Base-by-base conservation (phyloP, 2,888 invertebrate genomes). In the Oligia strigilis region DNA sequence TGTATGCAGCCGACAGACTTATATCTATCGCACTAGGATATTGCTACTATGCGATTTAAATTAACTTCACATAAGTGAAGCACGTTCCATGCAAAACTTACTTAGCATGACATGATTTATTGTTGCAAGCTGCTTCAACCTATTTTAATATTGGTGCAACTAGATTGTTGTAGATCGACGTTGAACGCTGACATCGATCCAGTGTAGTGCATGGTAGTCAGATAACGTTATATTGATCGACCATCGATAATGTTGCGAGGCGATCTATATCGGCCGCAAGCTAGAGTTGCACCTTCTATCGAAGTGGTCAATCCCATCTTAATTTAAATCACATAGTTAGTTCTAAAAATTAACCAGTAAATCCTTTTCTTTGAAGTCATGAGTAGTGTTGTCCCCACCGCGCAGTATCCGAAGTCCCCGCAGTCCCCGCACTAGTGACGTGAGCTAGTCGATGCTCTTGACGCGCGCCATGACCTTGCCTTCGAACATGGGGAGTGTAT, bases 391-490 rank as follows among this genome's bases (percentile, higher is more conserved):
- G 70, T 19, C n/a, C 23, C 60, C 19, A 49, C n/a, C 72, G 78
- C 69, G 36, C 14, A 55, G 46, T 72, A 64, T 46, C 43, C 13
- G 40, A 9, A 49, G 40, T 36, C 23, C 19, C 23, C 17, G 55
- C 17, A 49, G 52, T 23, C 17, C 73, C 36, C 75, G 58, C 55
- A 14, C 46, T 62, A 66, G 80, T 64, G 74, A 13, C 0, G 81
- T 9, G 62, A 49, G 0, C 92, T 92, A 96, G 91, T 97, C 97
- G 88, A 96, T 91, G 91, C 93, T 95, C 97, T 99, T 99, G 91
- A 99, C 98, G 92, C 98, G 98, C 92, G 99, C 99, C 98, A 99
- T 99, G 91, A 99, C 98, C 97, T 99, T 99, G 88, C 99, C 99
- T 94, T 99, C 99, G 98, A 98, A 99, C 94, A 99, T 97, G 79